Evolutionary conservation across 2,113 vertebrate genomes (phyloP).

Genomic region (Balaenoptera acutorostrata): DNA sequence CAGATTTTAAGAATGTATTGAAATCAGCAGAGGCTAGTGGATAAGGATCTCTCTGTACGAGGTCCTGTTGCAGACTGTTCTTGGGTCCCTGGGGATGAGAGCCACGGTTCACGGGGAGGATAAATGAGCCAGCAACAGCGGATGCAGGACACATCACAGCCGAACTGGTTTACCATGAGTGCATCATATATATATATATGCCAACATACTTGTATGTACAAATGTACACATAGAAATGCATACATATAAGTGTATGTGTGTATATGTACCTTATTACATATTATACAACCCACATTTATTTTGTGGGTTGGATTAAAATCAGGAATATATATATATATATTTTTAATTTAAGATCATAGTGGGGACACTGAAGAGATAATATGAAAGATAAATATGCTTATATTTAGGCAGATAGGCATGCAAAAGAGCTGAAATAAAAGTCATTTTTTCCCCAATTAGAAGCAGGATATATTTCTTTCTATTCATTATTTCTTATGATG

Average conservation of each 20-base stretch:
- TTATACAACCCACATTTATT: not conserved
- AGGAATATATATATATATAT: not conserved
- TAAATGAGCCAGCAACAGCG: not conserved
- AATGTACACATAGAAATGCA: not conserved
- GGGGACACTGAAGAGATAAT: slow-evolving; percentile 22
- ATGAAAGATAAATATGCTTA: not conserved
- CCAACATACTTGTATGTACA: not conserved
- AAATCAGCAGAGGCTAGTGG: not conserved
- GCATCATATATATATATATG: not conserved
- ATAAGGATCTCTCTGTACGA: not conserved
- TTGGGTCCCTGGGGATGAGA: not conserved
- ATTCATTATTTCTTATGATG: slow-evolving; percentile 19
- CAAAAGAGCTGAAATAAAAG: not conserved
- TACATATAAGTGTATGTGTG: not conserved
- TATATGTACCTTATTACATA: too few species aligned
- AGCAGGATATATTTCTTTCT: not conserved
- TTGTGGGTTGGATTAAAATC: not conserved
- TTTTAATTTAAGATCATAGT: not conserved
- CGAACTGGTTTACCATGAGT: not conserved
- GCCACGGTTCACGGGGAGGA: not conserved
- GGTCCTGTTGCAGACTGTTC: not conserved
- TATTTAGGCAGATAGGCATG: not conserved
- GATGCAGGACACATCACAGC: not conserved
- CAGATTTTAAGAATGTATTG: not conserved
- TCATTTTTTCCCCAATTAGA: slow-evolving; percentile 2